phyloP scores from a whole-genome alignment of 2,888 invertebrate species.

The Amphipyra tragopoginis region DNA sequence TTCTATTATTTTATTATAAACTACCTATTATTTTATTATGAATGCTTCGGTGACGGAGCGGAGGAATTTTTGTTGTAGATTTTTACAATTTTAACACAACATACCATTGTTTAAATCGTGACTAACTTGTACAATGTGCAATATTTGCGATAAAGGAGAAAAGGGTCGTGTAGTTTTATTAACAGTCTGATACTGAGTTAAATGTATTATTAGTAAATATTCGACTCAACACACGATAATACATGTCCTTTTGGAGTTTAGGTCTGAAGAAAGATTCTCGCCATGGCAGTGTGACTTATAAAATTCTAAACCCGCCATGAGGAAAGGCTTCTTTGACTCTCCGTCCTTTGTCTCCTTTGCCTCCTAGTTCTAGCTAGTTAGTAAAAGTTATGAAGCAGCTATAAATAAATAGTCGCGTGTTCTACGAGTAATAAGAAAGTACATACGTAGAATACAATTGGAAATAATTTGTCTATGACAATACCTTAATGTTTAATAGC shows the following conservation, averaged over 20 bases:
- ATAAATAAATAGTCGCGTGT: too few relatives aligned
- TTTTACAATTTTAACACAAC: conserved; percentile 7
- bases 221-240: neutral
- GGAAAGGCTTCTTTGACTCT: too few relatives aligned
- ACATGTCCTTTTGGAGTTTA: neutral
- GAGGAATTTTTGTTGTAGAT: neutral
- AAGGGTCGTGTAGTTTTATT: conserved; percentile 22
- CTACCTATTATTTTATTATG: conserved; percentile 3
- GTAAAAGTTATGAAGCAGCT: too few relatives aligned
- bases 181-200: neutral
- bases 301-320: too few relatives aligned
- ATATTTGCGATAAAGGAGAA: conserved; percentile 2
- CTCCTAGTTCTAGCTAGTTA: too few relatives aligned
- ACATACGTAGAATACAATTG: too few relatives aligned
- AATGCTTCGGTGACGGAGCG: conserved; percentile 7
- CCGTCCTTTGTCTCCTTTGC: too few relatives aligned
- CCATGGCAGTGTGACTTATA: too few relatives aligned
- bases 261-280: too few relatives aligned
- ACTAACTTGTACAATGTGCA: conserved; percentile 10
- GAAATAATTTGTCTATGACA: too few relatives aligned
- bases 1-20: conserved; percentile 5
- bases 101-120: conserved; percentile 28
- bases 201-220: conserved; percentile 5
- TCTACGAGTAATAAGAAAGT: too few relatives aligned
- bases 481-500: too few relatives aligned